phyloP scores from a whole-genome alignment of 2,797 vertebrate species.

The Anguilla anguilla region DNA sequence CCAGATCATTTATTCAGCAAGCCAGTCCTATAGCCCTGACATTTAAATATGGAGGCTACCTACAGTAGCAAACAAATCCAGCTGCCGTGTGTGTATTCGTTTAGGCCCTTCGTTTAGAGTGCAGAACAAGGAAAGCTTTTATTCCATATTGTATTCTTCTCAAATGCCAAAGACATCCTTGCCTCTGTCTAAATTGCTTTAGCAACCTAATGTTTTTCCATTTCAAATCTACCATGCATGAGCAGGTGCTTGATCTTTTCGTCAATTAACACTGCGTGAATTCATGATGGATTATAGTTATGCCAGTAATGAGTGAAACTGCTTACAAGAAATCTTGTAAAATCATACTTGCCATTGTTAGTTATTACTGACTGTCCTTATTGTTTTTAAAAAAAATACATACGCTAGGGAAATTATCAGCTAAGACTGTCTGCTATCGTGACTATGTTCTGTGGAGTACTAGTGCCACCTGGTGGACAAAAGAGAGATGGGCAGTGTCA shows the following conservation, averaged over 20 bases:
- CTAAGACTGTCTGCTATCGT: neutral
- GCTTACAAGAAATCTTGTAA: slow-evolving; percentile 58
- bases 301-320: slow-evolving; percentile 52
- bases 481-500: neutral
- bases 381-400: neutral
- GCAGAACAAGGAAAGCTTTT: slow-evolving; percentile 51
- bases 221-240: slow-evolving; percentile 56
- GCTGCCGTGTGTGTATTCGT: slow-evolving; percentile 39
- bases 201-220: slow-evolving; percentile 48
- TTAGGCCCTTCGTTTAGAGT: slow-evolving; percentile 43
- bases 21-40: slow-evolving; percentile 54
- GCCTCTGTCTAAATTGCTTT: slow-evolving; percentile 36
- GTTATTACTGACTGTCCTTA: neutral
- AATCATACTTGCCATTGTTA: slow-evolving; percentile 56
- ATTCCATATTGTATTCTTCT: slow-evolving; percentile 66
- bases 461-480: slow-evolving; percentile 17
- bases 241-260: slow-evolving; percentile 39
- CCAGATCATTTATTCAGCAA: slow-evolving; percentile 42
- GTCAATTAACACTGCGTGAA: neutral
- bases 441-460: neutral
- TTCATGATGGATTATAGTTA: slow-evolving; percentile 54
- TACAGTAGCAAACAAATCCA: slow-evolving; percentile 38
- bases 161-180: slow-evolving; percentile 49
- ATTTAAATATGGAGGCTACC: slow-evolving; percentile 43
- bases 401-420: neutral